These are phyloP conservation scores for Probaryconus sp. DNA, from an alignment of 1,140 invertebrate genomes.

Conservation along the genomic window DNA sequence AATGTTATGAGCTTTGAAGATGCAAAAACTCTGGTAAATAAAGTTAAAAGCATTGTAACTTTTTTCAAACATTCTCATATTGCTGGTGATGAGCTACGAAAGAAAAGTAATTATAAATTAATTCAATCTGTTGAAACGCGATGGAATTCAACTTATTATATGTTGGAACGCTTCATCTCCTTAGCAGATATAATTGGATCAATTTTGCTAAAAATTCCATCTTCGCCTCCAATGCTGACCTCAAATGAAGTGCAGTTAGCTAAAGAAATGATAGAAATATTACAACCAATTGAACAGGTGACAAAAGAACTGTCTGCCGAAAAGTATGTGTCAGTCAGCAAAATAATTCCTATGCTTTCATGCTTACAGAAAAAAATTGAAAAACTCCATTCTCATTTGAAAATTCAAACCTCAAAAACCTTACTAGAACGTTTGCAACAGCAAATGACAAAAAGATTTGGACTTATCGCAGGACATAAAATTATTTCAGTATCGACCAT, in stretches of 20 bases:
- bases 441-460: background rate
- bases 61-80: constrained; percentile 21
- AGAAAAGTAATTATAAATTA: constrained; percentile 1
- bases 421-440: background rate
- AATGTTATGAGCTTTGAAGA: background rate
- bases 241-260: constrained; percentile 3
- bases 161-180: background rate
- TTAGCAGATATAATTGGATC: background rate
- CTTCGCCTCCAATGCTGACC: constrained; percentile 7
- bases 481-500: background rate
- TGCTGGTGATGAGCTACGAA: too few relatives aligned
- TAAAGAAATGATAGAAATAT: constrained; percentile 7
- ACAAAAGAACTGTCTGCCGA: constrained; percentile 2
- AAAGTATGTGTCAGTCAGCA: constrained; percentile 3
- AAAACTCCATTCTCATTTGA: background rate
- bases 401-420: background rate
- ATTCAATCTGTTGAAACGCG: constrained; percentile 30
- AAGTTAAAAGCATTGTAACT: background rate
- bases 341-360: constrained; percentile 7
- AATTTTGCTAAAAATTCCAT: constrained; percentile 1
- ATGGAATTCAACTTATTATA: constrained; percentile 21
- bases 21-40: background rate
- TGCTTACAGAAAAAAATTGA: background rate
- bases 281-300: background rate
- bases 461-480: background rate